Base-by-base conservation (phyloP, 2,888 invertebrate species). In the Muscina levida region DNA sequence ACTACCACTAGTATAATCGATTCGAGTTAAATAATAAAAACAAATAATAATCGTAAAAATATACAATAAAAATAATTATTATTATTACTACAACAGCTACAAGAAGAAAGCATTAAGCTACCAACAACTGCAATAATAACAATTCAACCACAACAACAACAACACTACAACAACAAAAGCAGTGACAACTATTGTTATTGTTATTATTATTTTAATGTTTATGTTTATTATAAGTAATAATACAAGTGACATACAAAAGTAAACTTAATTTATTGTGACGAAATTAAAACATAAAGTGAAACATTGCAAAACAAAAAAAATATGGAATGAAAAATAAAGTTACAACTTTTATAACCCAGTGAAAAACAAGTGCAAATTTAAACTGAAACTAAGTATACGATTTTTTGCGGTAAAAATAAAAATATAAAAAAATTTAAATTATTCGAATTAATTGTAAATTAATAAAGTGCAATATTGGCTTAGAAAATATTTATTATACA, bases 41-140 rank as follows among this genome's bases (percentile, higher is more conserved):
- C 74, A 77, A 71, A 80, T 80, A 80, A 80, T 80, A 71, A 80
- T 56, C 78, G 67, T 53, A 48, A 59, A 72, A 72, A 59, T 59
- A 46, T 48, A 81, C 81, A 84, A 83, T 82, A 85, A 84, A 83
- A 84, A 73, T 82, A 79, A 83, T 83, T 66, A 75, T 79, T 84
- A 84, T 82, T 80, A 86, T 81, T 83, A 82, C 42, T 76, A 75
- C 42, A 74, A 72, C 31, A 22, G 19, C 8, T 19, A 17, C 48
- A 2, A 5, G 8, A 31, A 17, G 48, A 17, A 15, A 46, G 46
- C 46, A 26, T 48, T 11, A 39, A 39, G 19, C 17, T 15, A 48
- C 22, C 51, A 59, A 26, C 42, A 53, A 22, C 26, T 51, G 24
- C 62, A 56, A 65, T 37, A 39, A 66, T 24, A 57, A 48, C 19